A percentile compares a stretch with the other conserved stretches of the same genome.
Evolutionary conservation across 2,888 invertebrate species (phyloP).

Genomic region (Scelioninae gen. 1): DNA sequence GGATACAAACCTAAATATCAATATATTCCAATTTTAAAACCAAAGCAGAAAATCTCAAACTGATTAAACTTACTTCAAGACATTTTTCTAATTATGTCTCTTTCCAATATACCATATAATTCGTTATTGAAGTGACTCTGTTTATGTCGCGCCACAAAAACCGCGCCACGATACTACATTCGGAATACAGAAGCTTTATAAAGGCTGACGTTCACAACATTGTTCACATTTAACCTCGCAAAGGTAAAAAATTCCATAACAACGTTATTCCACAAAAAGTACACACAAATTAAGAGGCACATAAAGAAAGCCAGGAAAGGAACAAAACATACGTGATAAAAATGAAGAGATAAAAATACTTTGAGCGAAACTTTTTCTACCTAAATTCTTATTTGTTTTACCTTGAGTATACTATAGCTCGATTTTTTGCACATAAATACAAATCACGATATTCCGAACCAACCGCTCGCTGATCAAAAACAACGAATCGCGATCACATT

Average conservation of each 20-base stretch:
- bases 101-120: too few species aligned
- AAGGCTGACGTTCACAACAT: not conserved
- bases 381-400: too few species aligned
- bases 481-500: not conserved
- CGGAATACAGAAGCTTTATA: too few species aligned
- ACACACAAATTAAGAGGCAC: not conserved
- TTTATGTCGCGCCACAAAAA: too few species aligned
- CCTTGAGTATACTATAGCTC: not conserved
- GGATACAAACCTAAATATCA: not conserved
- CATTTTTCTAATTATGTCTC: too few species aligned
- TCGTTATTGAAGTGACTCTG: too few species aligned
- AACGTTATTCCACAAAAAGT: not conserved
- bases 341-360: constrained; percentile 1
- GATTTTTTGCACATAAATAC: not conserved
- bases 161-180: too few species aligned
- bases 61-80: too few species aligned
- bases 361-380: not conserved
- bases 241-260: not conserved
- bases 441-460: not conserved
- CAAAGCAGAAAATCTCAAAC: too few species aligned
- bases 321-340: not conserved
- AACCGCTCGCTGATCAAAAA: constrained; percentile 21
- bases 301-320: not conserved
- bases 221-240: not conserved
- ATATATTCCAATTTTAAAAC: not conserved